Percentiles rank a stretch among this genome's conserved stretches.
Evolutionary conservation across 2,797 vertebrate species (phyloP).

Genomic region (Neosalanx taihuensis): DNA sequence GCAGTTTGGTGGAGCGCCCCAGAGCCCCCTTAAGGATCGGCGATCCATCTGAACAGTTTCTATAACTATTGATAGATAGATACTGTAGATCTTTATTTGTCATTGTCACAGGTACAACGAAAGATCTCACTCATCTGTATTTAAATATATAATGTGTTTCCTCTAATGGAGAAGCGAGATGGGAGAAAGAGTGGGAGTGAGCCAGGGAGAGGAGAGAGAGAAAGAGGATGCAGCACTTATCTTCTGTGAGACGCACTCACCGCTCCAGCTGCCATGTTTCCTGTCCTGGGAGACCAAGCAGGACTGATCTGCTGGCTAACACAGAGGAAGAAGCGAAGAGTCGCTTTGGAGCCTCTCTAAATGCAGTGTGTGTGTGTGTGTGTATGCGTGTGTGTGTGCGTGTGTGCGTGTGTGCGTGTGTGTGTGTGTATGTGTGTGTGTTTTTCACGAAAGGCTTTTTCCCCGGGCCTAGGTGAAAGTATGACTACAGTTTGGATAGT

Average conservation of each 20-base stretch:
- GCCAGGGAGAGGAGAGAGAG: conserved; percentile 8
- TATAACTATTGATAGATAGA: too few species aligned
- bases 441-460: too few species aligned
- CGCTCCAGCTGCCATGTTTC: conserved; percentile 61
- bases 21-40: conserved; percentile 50
- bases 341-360: neutral
- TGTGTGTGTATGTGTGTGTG: neutral
- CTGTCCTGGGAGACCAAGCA: conserved; percentile 71
- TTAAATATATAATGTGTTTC: too few species aligned
- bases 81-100: too few species aligned
- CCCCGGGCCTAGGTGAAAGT: too few species aligned
- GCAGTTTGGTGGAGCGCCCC: conserved; percentile 46
- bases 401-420: too few species aligned
- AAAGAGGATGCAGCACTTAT: conserved; percentile 43
- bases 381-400: neutral
- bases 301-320: conserved; percentile 65
- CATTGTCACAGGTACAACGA: too few species aligned
- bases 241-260: conserved; percentile 74
- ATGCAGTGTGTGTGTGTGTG: neutral
- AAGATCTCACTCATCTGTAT: too few species aligned
- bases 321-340: conserved; percentile 1
- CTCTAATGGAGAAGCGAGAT: too few species aligned
- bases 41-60: conserved; percentile 27
- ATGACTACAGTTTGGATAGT: conserved; percentile 30
- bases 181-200: too few species aligned